phyloP scores from a whole-genome alignment of 2,888 invertebrate species.

The Zygogramma bicolorata region DNA sequence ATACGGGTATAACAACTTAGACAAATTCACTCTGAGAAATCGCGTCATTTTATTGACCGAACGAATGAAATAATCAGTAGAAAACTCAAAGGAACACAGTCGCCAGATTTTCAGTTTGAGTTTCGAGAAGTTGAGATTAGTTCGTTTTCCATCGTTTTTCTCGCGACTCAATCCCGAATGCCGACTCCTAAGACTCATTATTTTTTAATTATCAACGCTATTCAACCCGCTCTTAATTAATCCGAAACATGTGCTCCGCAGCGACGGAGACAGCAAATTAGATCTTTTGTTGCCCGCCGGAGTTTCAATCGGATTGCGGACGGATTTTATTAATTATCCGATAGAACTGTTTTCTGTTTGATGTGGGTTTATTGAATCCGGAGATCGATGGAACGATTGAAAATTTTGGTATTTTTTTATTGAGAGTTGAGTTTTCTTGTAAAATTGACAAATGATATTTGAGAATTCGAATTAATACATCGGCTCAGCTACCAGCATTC shows the following conservation, averaged over 20 bases:
- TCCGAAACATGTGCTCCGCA: slow-evolving; percentile 43
- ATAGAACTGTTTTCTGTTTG: neutral
- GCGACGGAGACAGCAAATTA: slow-evolving; percentile 25
- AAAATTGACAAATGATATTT: no score
- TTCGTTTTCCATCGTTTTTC: slow-evolving; percentile 13
- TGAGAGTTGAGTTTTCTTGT: no score
- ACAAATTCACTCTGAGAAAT: no score
- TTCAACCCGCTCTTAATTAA: slow-evolving; percentile 54
- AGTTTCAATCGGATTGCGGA: slow-evolving; percentile 1
- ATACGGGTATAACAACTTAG: no score
- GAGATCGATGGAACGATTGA: no score
- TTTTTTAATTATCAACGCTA: slow-evolving; percentile 54
- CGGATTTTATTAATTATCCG: neutral
- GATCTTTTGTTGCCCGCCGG: slow-evolving; percentile 20
- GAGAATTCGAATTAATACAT: no score
- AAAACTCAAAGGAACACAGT: neutral
- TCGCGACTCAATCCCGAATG: slow-evolving; percentile 24
- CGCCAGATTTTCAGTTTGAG: neutral
- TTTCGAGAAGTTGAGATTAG: neutral
- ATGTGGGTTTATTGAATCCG: neutral
- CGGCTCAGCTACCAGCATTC: no score
- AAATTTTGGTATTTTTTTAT: no score
- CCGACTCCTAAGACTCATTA: slow-evolving; percentile 46
- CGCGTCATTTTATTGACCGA: no score
- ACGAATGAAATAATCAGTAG: no score